These are phyloP conservation scores for Epinephelus moara DNA, from an alignment of 2,113 vertebrate genomes.

Conservation along the genomic window DNA sequence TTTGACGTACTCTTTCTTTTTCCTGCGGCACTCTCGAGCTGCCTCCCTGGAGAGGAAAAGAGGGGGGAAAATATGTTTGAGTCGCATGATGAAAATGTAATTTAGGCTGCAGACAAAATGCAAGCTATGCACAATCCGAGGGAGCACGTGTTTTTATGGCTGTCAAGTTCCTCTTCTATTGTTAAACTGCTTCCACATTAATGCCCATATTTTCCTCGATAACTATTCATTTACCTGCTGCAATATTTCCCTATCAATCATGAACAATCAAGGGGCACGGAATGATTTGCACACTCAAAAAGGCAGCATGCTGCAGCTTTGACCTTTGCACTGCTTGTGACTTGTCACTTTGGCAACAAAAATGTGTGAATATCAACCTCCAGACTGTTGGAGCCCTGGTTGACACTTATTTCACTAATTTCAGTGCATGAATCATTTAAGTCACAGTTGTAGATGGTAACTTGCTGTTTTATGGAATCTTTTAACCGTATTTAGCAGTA, in stretches of 20 bases:
- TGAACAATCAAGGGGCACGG: neutral
- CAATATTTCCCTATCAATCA: neutral
- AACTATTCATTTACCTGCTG: neutral
- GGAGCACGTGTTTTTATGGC: neutral
- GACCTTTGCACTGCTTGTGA: neutral
- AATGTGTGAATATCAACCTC: neutral
- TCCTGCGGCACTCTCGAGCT: conserved; percentile 96
- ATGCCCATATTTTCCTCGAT: neutral
- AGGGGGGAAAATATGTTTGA: neutral
- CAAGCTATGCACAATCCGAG: conserved; percentile 18
- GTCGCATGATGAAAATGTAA: neutral
- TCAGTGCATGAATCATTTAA: neutral
- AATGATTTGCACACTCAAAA: neutral
- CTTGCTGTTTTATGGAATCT: neutral
- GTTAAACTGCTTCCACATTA: neutral
- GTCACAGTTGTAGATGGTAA: neutral
- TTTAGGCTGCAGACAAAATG: neutral
- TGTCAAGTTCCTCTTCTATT: neutral
- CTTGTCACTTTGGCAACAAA: neutral
- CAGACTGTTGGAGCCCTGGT: neutral
- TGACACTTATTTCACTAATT: neutral
- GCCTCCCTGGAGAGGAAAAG: conserved; percentile 92
- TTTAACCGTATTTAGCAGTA: neutral
- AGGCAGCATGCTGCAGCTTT: neutral
- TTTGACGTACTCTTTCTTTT: conserved; percentile 99